Percentiles rank a stretch among this genome's conserved stretches.
Evolutionary conservation across 2,888 invertebrate genomes (phyloP).

Genomic region (Gisinianus flammeolus): DNA sequence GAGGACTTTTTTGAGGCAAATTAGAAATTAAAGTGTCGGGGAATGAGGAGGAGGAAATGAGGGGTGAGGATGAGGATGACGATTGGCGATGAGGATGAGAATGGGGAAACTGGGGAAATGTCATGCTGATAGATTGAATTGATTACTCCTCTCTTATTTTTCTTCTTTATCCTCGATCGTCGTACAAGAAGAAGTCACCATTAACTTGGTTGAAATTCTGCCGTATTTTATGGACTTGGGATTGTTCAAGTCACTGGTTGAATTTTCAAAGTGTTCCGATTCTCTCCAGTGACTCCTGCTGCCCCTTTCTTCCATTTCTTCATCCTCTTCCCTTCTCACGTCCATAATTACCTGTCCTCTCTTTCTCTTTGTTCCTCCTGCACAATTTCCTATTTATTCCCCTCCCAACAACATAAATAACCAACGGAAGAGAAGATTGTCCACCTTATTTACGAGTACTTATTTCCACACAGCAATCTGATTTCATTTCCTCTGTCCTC

Average conservation of each 20-base stretch:
- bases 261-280: neutral
- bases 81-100: slow-evolving; percentile 36
- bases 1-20: slow-evolving; percentile 29
- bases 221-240: neutral
- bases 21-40: slow-evolving; percentile 40
- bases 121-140: slow-evolving; percentile 40
- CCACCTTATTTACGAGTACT: too few relatives aligned
- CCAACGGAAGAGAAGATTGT: too few relatives aligned
- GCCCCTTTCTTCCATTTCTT: neutral
- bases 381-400: neutral
- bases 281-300: neutral
- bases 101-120: slow-evolving; percentile 25
- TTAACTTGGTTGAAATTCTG: neutral
- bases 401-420: too few relatives aligned
- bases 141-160: slow-evolving; percentile 34
- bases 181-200: neutral
- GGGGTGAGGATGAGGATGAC: too few relatives aligned
- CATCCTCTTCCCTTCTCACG: neutral
- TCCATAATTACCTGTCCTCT: slow-evolving; percentile 39
- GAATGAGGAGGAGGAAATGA: too few relatives aligned
- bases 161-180: neutral
- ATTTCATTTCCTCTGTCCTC: too few relatives aligned
- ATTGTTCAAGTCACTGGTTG: neutral
- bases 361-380: neutral
- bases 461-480: too few relatives aligned